phyloP scores from a whole-genome alignment of 2,797 vertebrate species.

The Poeciliopsis gracilis region DNA sequence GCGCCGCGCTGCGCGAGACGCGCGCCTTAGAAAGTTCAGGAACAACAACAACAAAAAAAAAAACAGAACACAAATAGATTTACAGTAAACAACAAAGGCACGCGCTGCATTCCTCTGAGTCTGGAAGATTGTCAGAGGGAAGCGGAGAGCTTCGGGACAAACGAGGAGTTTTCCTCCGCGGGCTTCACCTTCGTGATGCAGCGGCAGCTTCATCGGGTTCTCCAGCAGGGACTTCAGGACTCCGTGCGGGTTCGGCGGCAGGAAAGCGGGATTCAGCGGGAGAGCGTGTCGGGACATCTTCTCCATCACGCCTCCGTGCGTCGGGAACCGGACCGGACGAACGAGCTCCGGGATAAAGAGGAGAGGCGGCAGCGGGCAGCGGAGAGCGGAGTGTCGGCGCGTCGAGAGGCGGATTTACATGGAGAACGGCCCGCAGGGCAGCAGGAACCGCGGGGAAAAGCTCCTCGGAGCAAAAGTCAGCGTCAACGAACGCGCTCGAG shows the following conservation, averaged over 20 bases:
- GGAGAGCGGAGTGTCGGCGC: neutral
- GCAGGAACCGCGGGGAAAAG: neutral
- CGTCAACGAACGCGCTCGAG: neutral
- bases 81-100: neutral
- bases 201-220: slow-evolving; percentile 90
- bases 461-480: neutral
- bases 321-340: neutral
- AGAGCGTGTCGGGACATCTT: slow-evolving; percentile 86
- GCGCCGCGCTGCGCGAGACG: neutral
- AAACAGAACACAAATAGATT: neutral
- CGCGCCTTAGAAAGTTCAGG: neutral
- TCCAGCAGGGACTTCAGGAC: slow-evolving; percentile 95
- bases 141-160: neutral
- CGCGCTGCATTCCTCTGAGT: neutral
- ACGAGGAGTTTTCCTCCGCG: neutral
- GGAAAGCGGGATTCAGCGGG: slow-evolving; percentile 82
- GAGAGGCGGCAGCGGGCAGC: neutral
- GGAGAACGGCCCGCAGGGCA: neutral
- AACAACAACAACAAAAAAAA: neutral
- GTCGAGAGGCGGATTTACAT: neutral
- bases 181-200: slow-evolving; percentile 86
- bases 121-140: neutral
- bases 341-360: neutral
- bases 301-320: slow-evolving; percentile 65
- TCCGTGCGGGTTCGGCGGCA: slow-evolving; percentile 86